Percentiles rank a stretch among this genome's conserved stretches.
These are phyloP conservation scores for Loriculus beryllinus DNA, from an alignment of 2,797 vertebrate species.

Conservation along the genomic window DNA sequence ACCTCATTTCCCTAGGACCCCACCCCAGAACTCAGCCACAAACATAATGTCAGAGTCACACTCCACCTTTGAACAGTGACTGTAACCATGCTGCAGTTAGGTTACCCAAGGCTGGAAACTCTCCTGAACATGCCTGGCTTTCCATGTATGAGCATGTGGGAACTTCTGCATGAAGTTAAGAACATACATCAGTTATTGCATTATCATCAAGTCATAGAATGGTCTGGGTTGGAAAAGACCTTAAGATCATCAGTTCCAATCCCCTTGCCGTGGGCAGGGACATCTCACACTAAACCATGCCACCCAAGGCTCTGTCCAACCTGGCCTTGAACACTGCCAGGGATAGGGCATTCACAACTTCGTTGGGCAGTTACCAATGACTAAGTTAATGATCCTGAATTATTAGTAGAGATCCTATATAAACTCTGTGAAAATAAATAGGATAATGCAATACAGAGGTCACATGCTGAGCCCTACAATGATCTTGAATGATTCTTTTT, in stretches of 20 bases:
- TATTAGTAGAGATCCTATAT: neutral
- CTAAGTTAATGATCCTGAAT: neutral
- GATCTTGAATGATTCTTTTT: neutral
- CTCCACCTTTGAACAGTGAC: neutral
- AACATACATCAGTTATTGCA: neutral
- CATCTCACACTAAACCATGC: neutral
- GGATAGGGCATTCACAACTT: neutral
- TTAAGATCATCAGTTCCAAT: neutral
- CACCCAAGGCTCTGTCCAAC: neutral
- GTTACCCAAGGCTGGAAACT: neutral
- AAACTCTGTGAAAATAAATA: neutral
- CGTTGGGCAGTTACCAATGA: neutral
- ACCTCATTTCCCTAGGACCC: neutral
- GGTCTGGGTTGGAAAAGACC: neutral
- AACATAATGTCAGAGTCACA: neutral
- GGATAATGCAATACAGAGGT: neutral
- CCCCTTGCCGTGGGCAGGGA: too few relatives aligned
- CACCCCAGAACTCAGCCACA: neutral
- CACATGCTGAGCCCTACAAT: neutral
- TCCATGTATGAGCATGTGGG: rapidly evolving
- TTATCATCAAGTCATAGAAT: neutral
- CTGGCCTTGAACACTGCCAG: neutral
- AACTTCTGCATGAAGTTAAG: neutral
- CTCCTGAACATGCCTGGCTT: rapidly evolving
- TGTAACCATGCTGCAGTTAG: neutral